These are phyloP conservation scores for Dioctria rufipes DNA, from an alignment of 2,888 invertebrate genomes.

Conservation along the genomic window DNA sequence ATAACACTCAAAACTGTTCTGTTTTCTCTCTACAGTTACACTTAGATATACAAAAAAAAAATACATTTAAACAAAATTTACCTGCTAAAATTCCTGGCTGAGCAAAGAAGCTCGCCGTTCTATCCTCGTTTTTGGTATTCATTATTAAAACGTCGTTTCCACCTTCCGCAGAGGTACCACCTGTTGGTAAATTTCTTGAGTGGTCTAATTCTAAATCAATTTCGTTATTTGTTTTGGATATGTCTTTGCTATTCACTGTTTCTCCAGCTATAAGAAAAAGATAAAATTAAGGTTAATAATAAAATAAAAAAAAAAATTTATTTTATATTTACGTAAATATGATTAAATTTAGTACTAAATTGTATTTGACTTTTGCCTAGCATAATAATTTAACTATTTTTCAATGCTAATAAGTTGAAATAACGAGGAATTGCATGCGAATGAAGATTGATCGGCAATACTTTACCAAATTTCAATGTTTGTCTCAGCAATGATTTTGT, in stretches of 20 bases:
- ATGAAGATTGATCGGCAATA: slow-evolving; percentile 43
- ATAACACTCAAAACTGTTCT: too few relatives aligned
- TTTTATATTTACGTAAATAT: not conserved
- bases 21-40: too few relatives aligned
- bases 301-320: slow-evolving; percentile 19
- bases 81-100: slow-evolving; percentile 95
- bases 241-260: slow-evolving; percentile 53
- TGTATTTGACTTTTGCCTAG: not conserved
- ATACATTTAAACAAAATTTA: slow-evolving; percentile 66
- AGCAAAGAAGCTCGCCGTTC: slow-evolving; percentile 93
- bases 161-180: slow-evolving; percentile 55
- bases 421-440: slow-evolving; percentile 56
- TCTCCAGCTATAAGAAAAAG: slow-evolving; percentile 55
- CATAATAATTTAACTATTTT: slow-evolving; percentile 5
- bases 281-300: not conserved
- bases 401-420: slow-evolving; percentile 49
- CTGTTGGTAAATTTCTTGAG: slow-evolving; percentile 55
- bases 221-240: slow-evolving; percentile 57
- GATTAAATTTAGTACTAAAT: not conserved
- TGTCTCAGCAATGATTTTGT: not conserved
- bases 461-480: slow-evolving; percentile 18
- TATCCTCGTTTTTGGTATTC: slow-evolving; percentile 87
- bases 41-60: too few relatives aligned
- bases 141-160: slow-evolving; percentile 83
- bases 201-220: slow-evolving; percentile 58